Base-by-base conservation (phyloP, 2,113 vertebrate species). In the Hippopotamus amphibius region DNA sequence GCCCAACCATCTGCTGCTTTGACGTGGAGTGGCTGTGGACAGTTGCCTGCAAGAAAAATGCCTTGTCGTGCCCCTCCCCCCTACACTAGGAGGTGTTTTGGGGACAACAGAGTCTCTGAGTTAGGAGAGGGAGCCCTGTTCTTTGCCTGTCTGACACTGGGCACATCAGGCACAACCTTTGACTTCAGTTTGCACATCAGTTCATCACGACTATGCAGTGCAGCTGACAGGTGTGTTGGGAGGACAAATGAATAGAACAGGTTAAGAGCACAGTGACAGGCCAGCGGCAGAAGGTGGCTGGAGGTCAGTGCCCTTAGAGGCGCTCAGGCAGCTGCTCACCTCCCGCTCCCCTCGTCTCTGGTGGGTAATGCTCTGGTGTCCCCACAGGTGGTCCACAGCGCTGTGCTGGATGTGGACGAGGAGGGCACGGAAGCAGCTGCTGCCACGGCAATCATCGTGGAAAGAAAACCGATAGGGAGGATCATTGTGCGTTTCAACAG, bases 381-480 rank as follows among this genome's bases (percentile, higher is more conserved):
- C 37, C 59, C 46, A 5, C 59, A 98, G 97, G 55, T 97, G 33
- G 30, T 96, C n/a, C 97, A 97, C 69, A 87, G 92, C 4, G 69
- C 94, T 2, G 6, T 77, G 83, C 37, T 97, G 0, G 84, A 97
- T 0, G 90, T 97, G 53, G 55, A 59, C 0, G 96, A 98, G 74
- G 19, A 1, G 8, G 97, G 97, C 41, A 97, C 90, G 0, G 83
- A 97, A 33, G 94, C 93, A 7, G 72, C 94, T 1, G 96, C 92
- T 0, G 46, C 72, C 46, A 37, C 37, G 37, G 37, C 37, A 37
- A 37, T 37, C 37, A 37, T 37, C 37, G 37, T 37, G 37, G 37
- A 37, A 37, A 37, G 37, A 37, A 37, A 37, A 37, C 37, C 37
- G 37, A 37, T 37, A 37, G 37, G 37, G 37, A 37, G 37, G 37